Evolutionary conservation across 2,797 vertebrate species (phyloP).

Genomic region (Rhynchonycteris naso): DNA sequence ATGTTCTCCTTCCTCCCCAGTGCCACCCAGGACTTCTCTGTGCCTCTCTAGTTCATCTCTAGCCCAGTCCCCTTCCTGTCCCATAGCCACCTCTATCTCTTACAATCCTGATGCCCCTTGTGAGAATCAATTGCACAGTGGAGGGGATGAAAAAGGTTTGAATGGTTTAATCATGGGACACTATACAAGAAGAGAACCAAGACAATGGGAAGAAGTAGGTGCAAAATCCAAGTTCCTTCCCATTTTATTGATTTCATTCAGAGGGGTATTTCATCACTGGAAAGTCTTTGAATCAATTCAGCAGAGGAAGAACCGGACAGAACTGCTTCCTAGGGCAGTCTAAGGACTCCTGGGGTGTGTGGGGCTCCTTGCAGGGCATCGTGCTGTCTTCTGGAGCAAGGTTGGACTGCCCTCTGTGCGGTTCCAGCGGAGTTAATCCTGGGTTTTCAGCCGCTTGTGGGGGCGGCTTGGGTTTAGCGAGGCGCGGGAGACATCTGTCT

Average conservation of each 20-base stretch:
- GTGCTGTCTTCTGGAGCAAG: neutral
- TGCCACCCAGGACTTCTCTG: neutral
- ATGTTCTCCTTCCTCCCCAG: neutral
- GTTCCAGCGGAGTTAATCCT: rapidly evolving
- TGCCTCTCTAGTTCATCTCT: neutral
- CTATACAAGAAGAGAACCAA: neutral
- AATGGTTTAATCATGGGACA: too few relatives aligned
- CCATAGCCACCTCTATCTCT: neutral
- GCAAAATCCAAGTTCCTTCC: neutral
- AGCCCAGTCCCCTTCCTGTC: neutral
- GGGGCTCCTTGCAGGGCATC: neutral
- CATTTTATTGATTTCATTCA: neutral
- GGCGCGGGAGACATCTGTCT: rapidly evolving
- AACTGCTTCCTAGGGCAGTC: neutral
- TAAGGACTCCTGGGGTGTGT: too few relatives aligned
- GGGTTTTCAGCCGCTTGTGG: neutral
- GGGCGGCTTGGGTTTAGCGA: rapidly evolving
- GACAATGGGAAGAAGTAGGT: neutral
- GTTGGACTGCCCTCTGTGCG: neutral
- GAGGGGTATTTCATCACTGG: neutral
- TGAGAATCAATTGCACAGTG: too few relatives aligned
- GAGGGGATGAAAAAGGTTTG: neutral
- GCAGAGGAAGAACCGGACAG: neutral
- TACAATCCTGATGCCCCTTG: too few relatives aligned
- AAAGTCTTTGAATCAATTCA: too few relatives aligned